phyloP scores from a whole-genome alignment of 2,888 invertebrate species.

The Argyresthia goedartella region DNA sequence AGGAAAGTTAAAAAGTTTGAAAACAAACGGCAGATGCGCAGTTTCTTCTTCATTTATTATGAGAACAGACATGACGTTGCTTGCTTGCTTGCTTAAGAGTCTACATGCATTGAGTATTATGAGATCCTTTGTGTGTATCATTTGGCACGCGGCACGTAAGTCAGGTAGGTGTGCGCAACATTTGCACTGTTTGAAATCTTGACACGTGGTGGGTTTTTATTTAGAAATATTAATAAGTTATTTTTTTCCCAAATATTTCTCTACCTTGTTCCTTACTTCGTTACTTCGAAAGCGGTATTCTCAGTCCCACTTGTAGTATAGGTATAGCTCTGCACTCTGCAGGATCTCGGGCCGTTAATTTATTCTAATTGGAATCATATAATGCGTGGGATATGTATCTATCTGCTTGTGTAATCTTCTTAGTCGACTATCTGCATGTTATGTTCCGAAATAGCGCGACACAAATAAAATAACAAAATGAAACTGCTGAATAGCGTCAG shows the following conservation, averaged over 20 bases:
- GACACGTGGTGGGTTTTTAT: background rate
- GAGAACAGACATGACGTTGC: constrained; percentile 19
- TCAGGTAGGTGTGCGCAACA: constrained; percentile 17
- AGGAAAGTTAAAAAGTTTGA: background rate
- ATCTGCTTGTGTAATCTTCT: too few species aligned
- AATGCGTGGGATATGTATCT: too few species aligned
- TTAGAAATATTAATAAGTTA: too few species aligned
- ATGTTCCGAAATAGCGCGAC: constrained; percentile 65
- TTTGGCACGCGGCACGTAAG: constrained; percentile 58
- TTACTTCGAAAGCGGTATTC: too few species aligned
- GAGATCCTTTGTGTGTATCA: constrained; percentile 7
- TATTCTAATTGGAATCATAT: too few species aligned
- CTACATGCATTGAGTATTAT: too few species aligned
- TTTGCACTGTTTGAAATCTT: too few species aligned
- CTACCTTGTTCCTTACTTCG: too few species aligned
- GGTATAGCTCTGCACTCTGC: too few species aligned
- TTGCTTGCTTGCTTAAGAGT: constrained; percentile 16
- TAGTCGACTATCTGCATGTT: constrained; percentile 57
- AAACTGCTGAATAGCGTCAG: constrained; percentile 61
- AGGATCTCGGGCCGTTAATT: too few species aligned
- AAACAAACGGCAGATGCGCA: constrained; percentile 43
- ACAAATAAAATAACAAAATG: constrained; percentile 68
- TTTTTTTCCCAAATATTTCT: too few species aligned
- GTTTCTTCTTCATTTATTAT: constrained; percentile 25
- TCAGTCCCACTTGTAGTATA: too few species aligned